Base-by-base conservation (phyloP, 1,140 invertebrate species). In the Drosophila serrata region DNA sequence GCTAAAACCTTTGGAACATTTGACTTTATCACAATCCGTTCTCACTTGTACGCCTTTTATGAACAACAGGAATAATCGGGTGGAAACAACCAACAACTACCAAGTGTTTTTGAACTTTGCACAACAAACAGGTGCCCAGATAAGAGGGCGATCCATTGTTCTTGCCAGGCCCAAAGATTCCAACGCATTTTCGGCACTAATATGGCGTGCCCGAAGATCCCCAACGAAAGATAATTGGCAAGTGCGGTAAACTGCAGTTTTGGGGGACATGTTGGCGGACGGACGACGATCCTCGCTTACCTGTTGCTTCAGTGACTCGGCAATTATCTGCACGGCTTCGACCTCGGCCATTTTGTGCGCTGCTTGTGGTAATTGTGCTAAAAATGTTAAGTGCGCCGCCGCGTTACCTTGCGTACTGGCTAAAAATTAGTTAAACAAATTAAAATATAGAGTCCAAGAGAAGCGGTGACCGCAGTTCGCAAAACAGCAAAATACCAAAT, bases 251-350 rank as follows among this genome's bases (percentile, higher is more conserved):
- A 39, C 9, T 69, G 76, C 68, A 79, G 15, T 49, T 31, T 55
- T 37, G 31, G 27, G 46, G 46, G 40, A 70, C 37, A 57, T 72
- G 35, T 46, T 19, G n/a, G 4, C 7, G 45, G 45, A 27, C 33
- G 40, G 62, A 68, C 63, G 40, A 19, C 6, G 49, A 56, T 82
- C 39, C 31, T 22, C 27, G n/a, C 51, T 92, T 93, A 97, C 96
- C 94, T 97, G 96, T 84, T 95, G 93, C 92, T 96, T 97, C 62
- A 97, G 92, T 46, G 96, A 94, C 91, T 96, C 94, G 0, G 96
- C 96, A 63, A 97, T 93, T 67, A 97, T 95, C 81, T 94, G 94
- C 93, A 96, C 96, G 45, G 96, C 97, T 93, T 96, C 95, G 60
- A 96, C 94, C 84, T 95, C 94, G 56, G 79, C 78, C 94, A 94